Evolutionary conservation across 2,888 invertebrate species (phyloP).

Genomic region (Spodoptera exigua): DNA sequence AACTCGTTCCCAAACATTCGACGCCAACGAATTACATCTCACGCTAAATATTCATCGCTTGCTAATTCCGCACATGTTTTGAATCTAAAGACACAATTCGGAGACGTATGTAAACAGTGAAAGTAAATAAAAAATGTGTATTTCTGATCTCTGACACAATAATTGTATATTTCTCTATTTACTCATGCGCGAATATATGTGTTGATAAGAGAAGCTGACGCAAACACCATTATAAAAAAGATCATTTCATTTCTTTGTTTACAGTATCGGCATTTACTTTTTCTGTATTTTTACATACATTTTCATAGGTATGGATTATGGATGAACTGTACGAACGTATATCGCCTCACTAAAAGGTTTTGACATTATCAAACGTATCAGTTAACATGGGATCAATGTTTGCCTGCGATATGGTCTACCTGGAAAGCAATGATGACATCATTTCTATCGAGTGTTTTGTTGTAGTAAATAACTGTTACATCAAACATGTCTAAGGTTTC

Average conservation of each 20-base stretch:
- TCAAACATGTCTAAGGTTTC: constrained; percentile 21
- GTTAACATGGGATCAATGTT: constrained; percentile 43
- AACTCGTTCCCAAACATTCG: constrained; percentile 74
- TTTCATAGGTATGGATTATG: constrained; percentile 4
- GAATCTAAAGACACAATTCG: constrained; percentile 54
- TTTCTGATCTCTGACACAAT: constrained; percentile 49
- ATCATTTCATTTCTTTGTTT: too few relatives aligned
- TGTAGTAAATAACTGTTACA: constrained; percentile 17
- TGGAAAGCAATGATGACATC: constrained; percentile 26
- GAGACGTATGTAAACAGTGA: constrained; percentile 59
- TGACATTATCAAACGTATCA: constrained; percentile 49
- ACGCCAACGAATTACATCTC: constrained; percentile 44
- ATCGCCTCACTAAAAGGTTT: constrained; percentile 50
- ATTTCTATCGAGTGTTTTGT: constrained; percentile 16
- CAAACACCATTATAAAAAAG: constrained; percentile 17
- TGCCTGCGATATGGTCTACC: constrained; percentile 45
- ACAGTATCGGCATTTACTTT: not conserved
- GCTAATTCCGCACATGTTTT: constrained; percentile 65
- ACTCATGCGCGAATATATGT: constrained; percentile 54
- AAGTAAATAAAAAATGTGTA: constrained; percentile 62
- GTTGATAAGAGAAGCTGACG: constrained; percentile 58
- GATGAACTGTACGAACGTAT: constrained; percentile 13
- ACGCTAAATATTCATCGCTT: constrained; percentile 61
- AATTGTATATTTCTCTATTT: constrained; percentile 60
- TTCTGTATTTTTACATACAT: constrained; percentile 6